Percentiles rank a stretch among this genome's conserved stretches.
Conservation (phyloP, 2,888 invertebrate species). For the Allacma fusca region DNA sequence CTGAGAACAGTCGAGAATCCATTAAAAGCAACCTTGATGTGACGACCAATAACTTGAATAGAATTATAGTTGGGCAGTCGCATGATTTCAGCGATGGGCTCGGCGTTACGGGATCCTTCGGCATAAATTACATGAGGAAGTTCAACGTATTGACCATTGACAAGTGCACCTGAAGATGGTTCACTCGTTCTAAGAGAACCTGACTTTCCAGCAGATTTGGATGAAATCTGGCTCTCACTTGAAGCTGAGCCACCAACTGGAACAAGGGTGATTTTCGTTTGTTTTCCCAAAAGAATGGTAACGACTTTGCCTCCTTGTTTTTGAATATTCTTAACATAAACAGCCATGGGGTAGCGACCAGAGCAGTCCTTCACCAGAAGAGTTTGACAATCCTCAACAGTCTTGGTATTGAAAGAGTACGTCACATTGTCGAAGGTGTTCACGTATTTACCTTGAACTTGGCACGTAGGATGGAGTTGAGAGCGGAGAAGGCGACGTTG, state of each 20-base stretch:
- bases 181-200: too few relatives aligned
- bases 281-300: constrained; percentile 50
- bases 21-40: constrained; percentile 57
- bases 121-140: constrained; percentile 52
- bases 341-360: too few relatives aligned
- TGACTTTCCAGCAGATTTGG: too few relatives aligned
- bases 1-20: constrained; percentile 54
- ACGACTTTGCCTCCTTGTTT: constrained; percentile 46
- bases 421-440: constrained; percentile 74
- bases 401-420: constrained; percentile 67
- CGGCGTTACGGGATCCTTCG: constrained; percentile 33
- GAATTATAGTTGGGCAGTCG: constrained; percentile 55
- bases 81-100: constrained; percentile 53
- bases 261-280: constrained; percentile 52
- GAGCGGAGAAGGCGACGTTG: constrained; percentile 46
- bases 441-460: constrained; percentile 69
- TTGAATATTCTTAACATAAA: constrained; percentile 63
- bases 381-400: too few relatives aligned
- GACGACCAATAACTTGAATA: constrained; percentile 56
- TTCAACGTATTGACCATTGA: constrained; percentile 55
- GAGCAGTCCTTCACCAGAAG: constrained; percentile 61
- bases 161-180: too few relatives aligned
- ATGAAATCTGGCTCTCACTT: too few relatives aligned
- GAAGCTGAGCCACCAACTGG: constrained; percentile 23
- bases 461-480: constrained; percentile 66